Base-by-base conservation (phyloP, 2,888 invertebrate genomes). In the Macrosoma leucophasiata region DNA sequence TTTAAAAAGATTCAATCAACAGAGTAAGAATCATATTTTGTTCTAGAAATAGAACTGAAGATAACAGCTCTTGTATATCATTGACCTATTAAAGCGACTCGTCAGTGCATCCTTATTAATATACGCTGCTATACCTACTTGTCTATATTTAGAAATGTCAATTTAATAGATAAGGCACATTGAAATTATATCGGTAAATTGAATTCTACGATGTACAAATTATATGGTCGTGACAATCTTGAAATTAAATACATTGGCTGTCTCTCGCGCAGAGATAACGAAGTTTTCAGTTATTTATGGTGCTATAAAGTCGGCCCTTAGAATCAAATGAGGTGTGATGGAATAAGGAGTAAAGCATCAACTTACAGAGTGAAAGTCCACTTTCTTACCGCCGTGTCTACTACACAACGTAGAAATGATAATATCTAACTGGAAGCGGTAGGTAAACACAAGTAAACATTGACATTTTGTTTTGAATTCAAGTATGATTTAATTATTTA, bases 281-380 rank as follows among this genome's bases (percentile, higher is more conserved):
- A 44, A 41, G 36, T 41, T 48, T 46, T 45, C 38, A 39, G 39
- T 50, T 43, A 39, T 51, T 55, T 49, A 55, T 48, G 41, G 43
- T 36, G 46, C 39, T 40, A 43, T 50, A 47, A 50, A 46, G 33
- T 38, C 29, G 52, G 49, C 52, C 55, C 58, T 57, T 48, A 54
- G 58, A 60, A 64, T 62, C 58, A 67, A 77, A 75, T 67, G 71
- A 78, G 71, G 74, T 78, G 74, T 72, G 76, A 79, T 76, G 62
- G 61, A 76, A 64, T 65, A 71, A 75, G 71, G 71, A 75, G 73
- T 65, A 62, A 49, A 60, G 66, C 72, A 70, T 76, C 72, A 64
- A 60, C 57, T 76, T 72, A 70, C 70, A 59, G 49, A 77, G 82
- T 74, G 82, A 84, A 84, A 84, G 82, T 84, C 50, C 62, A 73